Base-by-base conservation (phyloP, 2,797 vertebrate species). In the Miichthys miiuy region DNA sequence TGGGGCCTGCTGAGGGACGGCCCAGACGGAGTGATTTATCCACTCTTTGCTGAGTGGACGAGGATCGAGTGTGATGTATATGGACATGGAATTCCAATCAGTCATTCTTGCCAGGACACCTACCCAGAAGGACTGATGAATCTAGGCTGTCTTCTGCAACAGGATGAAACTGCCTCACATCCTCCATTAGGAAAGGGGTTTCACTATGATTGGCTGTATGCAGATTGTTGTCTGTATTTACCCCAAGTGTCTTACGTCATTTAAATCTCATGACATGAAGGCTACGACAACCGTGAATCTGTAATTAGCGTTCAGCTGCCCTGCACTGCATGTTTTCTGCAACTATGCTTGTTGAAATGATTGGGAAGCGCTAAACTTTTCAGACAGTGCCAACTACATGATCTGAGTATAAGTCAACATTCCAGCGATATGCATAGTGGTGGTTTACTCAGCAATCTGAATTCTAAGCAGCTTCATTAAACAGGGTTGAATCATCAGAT, bases 31-130 rank as follows among this genome's bases (percentile, higher is more conserved):
- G 81, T 92, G 89, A 93, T 93, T 93, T 92, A 91, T 90, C 81
- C 92, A 66, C 76, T 88, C 85, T 91, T 87, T 92, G 90, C 87
- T 86, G 88, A 94, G 86, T 91, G 86, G 91, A 93, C 71, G 70
- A 82, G 89, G 93, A 93, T 87, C 77, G 84, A 93, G 90, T 88
- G 90, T 92, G 90, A 94, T 92, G 87, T 89, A 89, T 91, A 90
- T 67, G 68, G 86, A 92, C 79, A 73, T 89, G 91, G 90, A 93
- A 94, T 94, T 93, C 92, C 87, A 93, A 94, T 95, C 94, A 91
- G 92, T 93, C 88, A 91, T 91, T 80, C 76, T 73, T 72, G 77
- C 81, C 87, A 88, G 80, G 83, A 92, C 88, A 89, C 88, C 89
- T 85, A 89, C 79, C 77, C 79, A 77, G 81, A 83, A 84, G 65